phyloP scores from a whole-genome alignment of 2,888 invertebrate species.

The Oscheius onirici region DNA sequence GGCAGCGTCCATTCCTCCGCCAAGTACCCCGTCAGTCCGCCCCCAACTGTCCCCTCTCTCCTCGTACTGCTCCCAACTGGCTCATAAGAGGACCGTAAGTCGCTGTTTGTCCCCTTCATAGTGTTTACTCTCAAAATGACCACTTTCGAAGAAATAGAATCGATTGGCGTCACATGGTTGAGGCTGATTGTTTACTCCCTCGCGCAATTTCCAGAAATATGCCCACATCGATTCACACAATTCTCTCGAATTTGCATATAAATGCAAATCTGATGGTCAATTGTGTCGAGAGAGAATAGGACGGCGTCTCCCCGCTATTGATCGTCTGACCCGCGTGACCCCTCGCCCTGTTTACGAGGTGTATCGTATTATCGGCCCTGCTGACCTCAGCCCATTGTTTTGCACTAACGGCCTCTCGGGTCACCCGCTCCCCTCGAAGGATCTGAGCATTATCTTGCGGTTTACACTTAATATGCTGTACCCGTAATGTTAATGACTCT shows the following conservation, averaged over 20 bases:
- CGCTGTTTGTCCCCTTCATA: neutral
- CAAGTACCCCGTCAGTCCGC: slow-evolving; percentile 21
- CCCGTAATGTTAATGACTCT: slow-evolving; percentile 33
- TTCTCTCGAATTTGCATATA: slow-evolving; percentile 7
- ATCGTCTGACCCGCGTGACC: slow-evolving; percentile 36
- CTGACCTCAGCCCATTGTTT: slow-evolving; percentile 33
- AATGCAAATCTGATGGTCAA: slow-evolving; percentile 29
- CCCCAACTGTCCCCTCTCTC: slow-evolving; percentile 20
- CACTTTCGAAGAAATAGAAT: neutral
- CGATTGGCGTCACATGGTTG: neutral
- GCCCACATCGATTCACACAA: neutral
- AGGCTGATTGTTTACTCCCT: neutral
- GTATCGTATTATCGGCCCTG: slow-evolving; percentile 27
- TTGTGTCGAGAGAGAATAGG: neutral
- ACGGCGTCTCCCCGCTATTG: slow-evolving; percentile 17
- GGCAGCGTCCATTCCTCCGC: slow-evolving; percentile 14
- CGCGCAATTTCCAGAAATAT: neutral
- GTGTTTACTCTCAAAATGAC: neutral
- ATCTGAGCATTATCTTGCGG: slow-evolving; percentile 17
- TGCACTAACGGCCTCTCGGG: slow-evolving; percentile 26
- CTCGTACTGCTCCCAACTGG: slow-evolving; percentile 18
- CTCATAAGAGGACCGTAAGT: slow-evolving; percentile 13
- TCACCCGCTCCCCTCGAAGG: slow-evolving; percentile 14
- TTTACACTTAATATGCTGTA: slow-evolving; percentile 25
- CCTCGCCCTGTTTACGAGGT: slow-evolving; percentile 35